phyloP scores from a whole-genome alignment of 2,797 vertebrate genomes.

The Pantherophis alleghaniensis region DNA sequence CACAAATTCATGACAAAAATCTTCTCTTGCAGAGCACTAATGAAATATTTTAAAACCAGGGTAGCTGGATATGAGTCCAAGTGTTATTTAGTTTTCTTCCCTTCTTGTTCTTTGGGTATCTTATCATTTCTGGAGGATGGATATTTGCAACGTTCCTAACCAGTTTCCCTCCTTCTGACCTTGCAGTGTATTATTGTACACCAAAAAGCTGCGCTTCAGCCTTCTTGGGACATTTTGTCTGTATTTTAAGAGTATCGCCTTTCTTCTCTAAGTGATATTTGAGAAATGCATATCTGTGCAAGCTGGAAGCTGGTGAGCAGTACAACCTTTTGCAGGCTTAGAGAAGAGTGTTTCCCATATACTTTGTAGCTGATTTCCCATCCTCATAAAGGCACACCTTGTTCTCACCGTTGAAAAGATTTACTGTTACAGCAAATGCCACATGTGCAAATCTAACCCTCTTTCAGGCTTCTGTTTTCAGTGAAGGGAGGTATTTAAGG shows the following conservation, averaged over 20 bases:
- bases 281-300: neutral
- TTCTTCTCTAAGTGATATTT: neutral
- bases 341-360: neutral
- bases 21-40: slow-evolving; percentile 14
- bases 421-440: neutral
- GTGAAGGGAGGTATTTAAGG: neutral
- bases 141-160: neutral
- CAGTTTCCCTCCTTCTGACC: neutral
- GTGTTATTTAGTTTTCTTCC: slow-evolving; percentile 3
- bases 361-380: neutral
- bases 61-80: slow-evolving; percentile 7
- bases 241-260: neutral
- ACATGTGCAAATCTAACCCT: neutral
- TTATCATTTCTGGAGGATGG: slow-evolving; percentile 3
- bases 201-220: neutral
- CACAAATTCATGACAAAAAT: neutral
- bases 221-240: neutral
- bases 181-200: neutral
- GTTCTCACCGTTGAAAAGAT: neutral
- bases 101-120: neutral
- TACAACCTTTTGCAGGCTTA: neutral
- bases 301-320: neutral
- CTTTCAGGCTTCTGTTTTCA: neutral
- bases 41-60: slow-evolving; percentile 13
- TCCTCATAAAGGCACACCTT: neutral